Evolutionary conservation across 1,140 invertebrate genomes (phyloP), one percentile per base, ranked within the genome.

Genomic region (Drosophila guanche): DNA sequence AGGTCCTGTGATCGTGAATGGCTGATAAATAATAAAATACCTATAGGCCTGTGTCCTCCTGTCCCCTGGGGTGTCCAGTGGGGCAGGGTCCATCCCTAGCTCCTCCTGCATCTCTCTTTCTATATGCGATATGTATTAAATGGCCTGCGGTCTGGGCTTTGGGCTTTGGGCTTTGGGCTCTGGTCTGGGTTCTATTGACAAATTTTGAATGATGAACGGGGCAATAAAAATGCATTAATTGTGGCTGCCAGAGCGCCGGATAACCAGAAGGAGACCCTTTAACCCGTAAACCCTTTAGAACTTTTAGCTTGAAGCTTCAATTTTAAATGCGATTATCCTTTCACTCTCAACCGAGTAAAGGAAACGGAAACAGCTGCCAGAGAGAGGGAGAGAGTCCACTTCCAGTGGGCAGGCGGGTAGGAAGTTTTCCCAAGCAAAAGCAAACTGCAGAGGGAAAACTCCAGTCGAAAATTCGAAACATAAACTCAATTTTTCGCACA

Each of bases 11-110:
- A 86, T 85, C 73, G 71, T 58, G 73, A 56, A 61, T 52, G 60
- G 45, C 78, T 74, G 81, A 86, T 85, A 85, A 75, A 86, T 86
- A 81, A 85, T 85, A 86, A 86, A 85, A 85, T 85, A 85, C 83
- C 81, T 85, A 85, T 85, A 81, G 81, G 77, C 48, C 48, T 67
- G 71, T 63, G 63, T 51, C 43, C 43, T 50, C 33, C 37, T 52
- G n/a, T 20, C 54, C 43, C 72, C 7, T 5, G 62, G 62, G 52
- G 65, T 46, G 33, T 23, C 46, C 27, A 41, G 27, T 42, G 46
- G 46, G 16, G 47, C 14, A 14, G 37, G 8, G 16, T 20, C 16
- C 16, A n/a, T n/a, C n/a, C n/a, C n/a, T n/a, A n/a, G n/a, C n/a
- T 45, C 10, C 2, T 10, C 20, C 54, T 7, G n/a, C 16, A 20